Conservation (phyloP, 2,888 invertebrate genomes). For the Philereme transversata region DNA sequence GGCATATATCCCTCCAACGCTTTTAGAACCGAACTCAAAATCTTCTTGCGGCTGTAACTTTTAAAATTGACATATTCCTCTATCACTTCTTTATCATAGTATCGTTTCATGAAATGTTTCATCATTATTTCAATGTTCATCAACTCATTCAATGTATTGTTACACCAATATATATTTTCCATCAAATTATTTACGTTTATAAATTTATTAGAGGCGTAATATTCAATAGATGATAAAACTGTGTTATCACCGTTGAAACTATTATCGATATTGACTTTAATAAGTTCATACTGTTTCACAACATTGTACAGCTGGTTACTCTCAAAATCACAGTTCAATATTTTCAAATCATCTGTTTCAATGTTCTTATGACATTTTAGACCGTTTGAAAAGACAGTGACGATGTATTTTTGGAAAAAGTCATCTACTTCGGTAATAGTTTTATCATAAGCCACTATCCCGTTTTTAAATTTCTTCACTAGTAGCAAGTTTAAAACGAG, state of each 20-base stretch:
- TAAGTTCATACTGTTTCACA: constrained; percentile 35
- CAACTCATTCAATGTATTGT: constrained; percentile 22
- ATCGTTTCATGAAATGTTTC: constrained; percentile 18
- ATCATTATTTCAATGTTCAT: constrained; percentile 6
- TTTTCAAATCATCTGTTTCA: constrained; percentile 36
- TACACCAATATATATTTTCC: constrained; percentile 15
- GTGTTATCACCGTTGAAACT: constrained; percentile 28
- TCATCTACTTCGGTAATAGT: constrained; percentile 25
- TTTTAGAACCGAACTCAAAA: constrained; percentile 3
- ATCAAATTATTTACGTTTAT: constrained; percentile 40
- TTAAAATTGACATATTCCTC: constrained; percentile 30
- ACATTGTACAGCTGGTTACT: constrained; percentile 41
- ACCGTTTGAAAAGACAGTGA: neutral
- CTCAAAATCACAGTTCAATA: constrained; percentile 48
- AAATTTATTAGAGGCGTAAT: constrained; percentile 43
- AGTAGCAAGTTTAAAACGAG: constrained; percentile 83
- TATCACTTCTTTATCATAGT: constrained; percentile 22
- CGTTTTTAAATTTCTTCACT: constrained; percentile 59
- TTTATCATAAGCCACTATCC: constrained; percentile 34
- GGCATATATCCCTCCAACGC: neutral
- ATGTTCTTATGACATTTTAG: neutral
- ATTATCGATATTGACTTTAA: constrained; percentile 31
- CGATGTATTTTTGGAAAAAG: constrained; percentile 33
- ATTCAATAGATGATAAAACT: constrained; percentile 38
- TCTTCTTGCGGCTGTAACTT: constrained; percentile 18